These are phyloP conservation scores for Misgurnus anguillicaudatus DNA, from an alignment of 2,113 vertebrate genomes.

Conservation along the genomic window DNA sequence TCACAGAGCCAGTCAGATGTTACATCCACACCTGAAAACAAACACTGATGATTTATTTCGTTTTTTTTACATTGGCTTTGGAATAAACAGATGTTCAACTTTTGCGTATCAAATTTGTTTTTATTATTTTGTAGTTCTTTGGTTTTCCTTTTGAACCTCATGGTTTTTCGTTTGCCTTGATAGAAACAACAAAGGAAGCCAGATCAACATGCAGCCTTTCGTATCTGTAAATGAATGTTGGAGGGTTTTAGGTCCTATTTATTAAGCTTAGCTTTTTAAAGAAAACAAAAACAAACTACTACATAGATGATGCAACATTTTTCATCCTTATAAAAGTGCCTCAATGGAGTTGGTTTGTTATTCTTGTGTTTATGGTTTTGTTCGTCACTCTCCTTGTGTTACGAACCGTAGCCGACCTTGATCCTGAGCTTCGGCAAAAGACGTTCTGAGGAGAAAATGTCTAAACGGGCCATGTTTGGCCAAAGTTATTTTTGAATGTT, in stretches of 20 bases:
- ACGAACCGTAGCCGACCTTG: slow-evolving; percentile 36
- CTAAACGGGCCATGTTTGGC: slow-evolving; percentile 66
- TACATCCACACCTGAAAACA: slow-evolving; percentile 61
- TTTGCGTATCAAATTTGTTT: slow-evolving; percentile 19
- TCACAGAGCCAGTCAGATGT: slow-evolving; percentile 73
- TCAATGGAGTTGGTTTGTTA: slow-evolving; percentile 71
- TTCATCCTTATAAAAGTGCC: slow-evolving; percentile 79
- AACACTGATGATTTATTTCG: slow-evolving; percentile 66
- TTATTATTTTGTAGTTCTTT: slow-evolving; percentile 14
- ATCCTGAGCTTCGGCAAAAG: slow-evolving; percentile 12
- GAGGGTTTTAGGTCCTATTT: slow-evolving; percentile 53
- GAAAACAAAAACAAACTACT: not conserved
- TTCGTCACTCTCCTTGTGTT: slow-evolving; percentile 19
- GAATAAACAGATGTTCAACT: slow-evolving; percentile 19
- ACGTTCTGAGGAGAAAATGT: slow-evolving; percentile 48
- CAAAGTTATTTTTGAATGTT: slow-evolving; percentile 76
- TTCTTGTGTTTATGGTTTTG: slow-evolving; percentile 58
- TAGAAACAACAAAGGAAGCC: slow-evolving; percentile 57
- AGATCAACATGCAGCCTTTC: slow-evolving; percentile 56
- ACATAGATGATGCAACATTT: slow-evolving; percentile 65
- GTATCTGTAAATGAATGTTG: slow-evolving; percentile 57
- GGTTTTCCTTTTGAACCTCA: slow-evolving; percentile 40
- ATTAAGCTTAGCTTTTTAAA: slow-evolving; percentile 14
- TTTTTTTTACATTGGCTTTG: slow-evolving; percentile 50
- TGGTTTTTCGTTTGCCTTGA: slow-evolving; percentile 44